Percentiles rank a stretch among this genome's conserved stretches.
These are phyloP conservation scores for Megalurothrips usitatus DNA, from an alignment of 2,888 invertebrate species.

Conservation along the genomic window DNA sequence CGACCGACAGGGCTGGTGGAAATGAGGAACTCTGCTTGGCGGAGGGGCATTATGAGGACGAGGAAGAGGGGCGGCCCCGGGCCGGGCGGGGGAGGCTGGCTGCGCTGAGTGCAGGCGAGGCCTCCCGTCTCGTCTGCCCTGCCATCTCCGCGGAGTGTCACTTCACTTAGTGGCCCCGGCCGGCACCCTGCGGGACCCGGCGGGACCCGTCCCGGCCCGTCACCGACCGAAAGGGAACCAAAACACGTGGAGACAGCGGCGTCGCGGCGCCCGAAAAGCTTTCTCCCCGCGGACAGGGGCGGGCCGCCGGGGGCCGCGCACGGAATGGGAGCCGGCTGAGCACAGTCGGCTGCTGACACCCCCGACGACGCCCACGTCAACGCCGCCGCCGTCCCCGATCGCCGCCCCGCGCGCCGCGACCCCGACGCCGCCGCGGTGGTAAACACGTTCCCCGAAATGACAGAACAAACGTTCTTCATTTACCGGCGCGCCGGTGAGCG, in stretches of 20 bases:
- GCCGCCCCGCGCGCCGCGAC: not conserved
- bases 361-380: not conserved
- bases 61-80: no score
- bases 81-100: no score
- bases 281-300: not conserved
- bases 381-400: not conserved
- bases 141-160: not conserved
- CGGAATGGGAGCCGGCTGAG: not conserved
- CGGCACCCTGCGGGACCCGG: not conserved
- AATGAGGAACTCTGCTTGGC: no score
- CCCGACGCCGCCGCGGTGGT: not conserved
- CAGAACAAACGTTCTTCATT: not conserved
- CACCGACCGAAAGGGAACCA: not conserved
- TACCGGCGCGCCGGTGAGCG: not conserved
- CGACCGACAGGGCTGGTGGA: no score
- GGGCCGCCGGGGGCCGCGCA: not conserved
- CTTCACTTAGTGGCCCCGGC: not conserved
- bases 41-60: no score
- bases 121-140: no score
- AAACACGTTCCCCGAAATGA: not conserved
- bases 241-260: not conserved
- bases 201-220: not conserved
- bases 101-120: no score
- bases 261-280: not conserved
- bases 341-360: no score